A percentile compares a stretch with the other conserved stretches of the same genome.
These are phyloP conservation scores for Calcarius lapponicus DNA, from an alignment of 2,797 vertebrate genomes.

Conservation along the genomic window DNA sequence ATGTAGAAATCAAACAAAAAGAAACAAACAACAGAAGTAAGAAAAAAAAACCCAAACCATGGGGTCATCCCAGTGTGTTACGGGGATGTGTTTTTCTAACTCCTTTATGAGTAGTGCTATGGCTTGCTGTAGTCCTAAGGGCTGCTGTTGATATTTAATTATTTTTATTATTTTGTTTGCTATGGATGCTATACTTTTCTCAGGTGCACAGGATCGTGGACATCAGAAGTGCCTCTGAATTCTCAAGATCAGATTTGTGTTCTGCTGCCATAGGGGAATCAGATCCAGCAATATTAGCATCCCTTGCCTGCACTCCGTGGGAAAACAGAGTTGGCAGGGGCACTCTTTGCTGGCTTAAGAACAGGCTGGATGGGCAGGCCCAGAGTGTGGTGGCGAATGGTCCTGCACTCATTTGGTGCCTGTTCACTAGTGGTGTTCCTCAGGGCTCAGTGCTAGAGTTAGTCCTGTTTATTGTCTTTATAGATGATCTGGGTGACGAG, in stretches of 20 bases:
- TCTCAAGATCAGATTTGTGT: background rate
- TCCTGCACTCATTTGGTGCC: background rate
- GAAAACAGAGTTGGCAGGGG: background rate
- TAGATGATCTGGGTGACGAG: background rate
- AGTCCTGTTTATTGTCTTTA: background rate
- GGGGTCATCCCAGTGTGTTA: background rate
- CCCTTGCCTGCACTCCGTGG: fast-evolving
- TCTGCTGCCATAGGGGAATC: background rate
- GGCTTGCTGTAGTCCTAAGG: background rate
- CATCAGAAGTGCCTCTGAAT: background rate
- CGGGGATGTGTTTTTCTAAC: background rate
- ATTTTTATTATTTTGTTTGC: background rate
- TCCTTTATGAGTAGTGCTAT: background rate
- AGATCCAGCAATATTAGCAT: background rate
- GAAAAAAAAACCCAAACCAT: background rate
- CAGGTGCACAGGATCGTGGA: background rate
- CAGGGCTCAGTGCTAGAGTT: background rate
- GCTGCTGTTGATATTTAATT: background rate
- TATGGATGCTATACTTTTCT: background rate
- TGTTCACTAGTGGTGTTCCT: too few species aligned
- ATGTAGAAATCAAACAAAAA: background rate
- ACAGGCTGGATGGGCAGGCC: too few species aligned
- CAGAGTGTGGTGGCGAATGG: background rate
- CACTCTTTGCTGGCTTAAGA: background rate
- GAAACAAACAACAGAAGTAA: fast-evolving